Evolutionary conservation across 2,113 vertebrate genomes (phyloP), one percentile per base, ranked within the genome.

Genomic region (Ariopsis seemanni): DNA sequence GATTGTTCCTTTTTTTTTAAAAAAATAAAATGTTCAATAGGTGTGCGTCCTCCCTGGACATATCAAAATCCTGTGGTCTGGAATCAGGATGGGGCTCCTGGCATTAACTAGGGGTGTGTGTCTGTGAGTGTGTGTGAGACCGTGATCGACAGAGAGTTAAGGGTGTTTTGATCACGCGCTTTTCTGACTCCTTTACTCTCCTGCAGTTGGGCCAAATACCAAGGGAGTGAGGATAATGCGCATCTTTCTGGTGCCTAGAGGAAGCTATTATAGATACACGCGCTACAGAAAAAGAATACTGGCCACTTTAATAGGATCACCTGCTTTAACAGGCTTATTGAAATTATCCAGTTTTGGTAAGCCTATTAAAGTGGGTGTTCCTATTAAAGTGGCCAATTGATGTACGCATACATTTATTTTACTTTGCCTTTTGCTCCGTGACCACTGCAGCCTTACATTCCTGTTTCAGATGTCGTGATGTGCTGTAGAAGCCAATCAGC

Each of bases 11-110:
- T 42, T 42, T 42, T 42, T 42, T 42, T 42, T 42, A 42, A 42
- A 34, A 34, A 1, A 34, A 78, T 78, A 53, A 34, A 60, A 58
- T 42, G 12, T 65, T 65, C 65, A 9, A 65, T 7, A 57, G 25
- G 30, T 71, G 15, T 57, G 14, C 57, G 15, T 57, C 10, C 65
- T 75, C 42, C 18, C 22, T 58, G 53, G 83, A 52, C 34, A 25
- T 27, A 58, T 57, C 72, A 88, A n/a, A 72, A 55, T 77, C 58
- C 69, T 83, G 53, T 63, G 42, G 57, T 62, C 57, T 86, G n/a
- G n/a, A 78, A 30, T 62, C 34, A 18, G 17, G 7, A 69, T 55
- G 12, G 10, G 27, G 50, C 22, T 53, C 25, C 34, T 75, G 81
- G 30, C 22, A 63, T 82, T 1, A 63, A 30, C 2, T 9, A 69